phyloP scores from a whole-genome alignment of 2,113 vertebrate species.

The Myotis davidii region DNA sequence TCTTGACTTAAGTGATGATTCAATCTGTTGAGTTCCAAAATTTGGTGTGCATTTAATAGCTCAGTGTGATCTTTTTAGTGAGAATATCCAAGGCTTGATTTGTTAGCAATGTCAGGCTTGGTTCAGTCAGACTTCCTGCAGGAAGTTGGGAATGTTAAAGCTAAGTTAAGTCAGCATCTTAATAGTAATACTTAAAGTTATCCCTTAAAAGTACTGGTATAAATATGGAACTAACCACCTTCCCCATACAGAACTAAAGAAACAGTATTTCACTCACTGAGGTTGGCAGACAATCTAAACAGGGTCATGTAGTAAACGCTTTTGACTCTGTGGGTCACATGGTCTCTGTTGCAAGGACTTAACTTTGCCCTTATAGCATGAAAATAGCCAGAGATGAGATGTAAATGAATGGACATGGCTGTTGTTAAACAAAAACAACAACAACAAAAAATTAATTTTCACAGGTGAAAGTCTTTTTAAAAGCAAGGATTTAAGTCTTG shows the following conservation, averaged over 20 bases:
- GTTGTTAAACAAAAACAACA: too few relatives aligned
- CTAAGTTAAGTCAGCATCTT: neutral
- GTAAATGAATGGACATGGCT: too few relatives aligned
- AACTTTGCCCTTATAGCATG: neutral
- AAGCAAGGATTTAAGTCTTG: too few relatives aligned
- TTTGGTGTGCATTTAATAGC: constrained; percentile 3
- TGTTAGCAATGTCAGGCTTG: neutral
- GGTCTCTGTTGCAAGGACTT: neutral
- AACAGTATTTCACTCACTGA: neutral
- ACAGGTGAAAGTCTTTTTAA: too few relatives aligned
- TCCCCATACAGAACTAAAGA: neutral
- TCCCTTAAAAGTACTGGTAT: neutral
- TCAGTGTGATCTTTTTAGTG: neutral
- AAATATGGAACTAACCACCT: neutral
- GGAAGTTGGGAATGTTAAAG: neutral
- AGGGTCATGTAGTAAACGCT: neutral
- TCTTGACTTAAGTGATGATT: neutral
- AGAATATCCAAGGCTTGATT: constrained; percentile 14
- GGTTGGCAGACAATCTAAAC: neutral
- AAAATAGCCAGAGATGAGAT: too few relatives aligned
- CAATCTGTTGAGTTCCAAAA: neutral
- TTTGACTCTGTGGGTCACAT: neutral
- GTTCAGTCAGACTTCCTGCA: neutral
- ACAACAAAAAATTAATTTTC: too few relatives aligned
- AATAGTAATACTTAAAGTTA: neutral